Base-by-base conservation (phyloP, 2,888 invertebrate species). In the Andrena bicolor region DNA sequence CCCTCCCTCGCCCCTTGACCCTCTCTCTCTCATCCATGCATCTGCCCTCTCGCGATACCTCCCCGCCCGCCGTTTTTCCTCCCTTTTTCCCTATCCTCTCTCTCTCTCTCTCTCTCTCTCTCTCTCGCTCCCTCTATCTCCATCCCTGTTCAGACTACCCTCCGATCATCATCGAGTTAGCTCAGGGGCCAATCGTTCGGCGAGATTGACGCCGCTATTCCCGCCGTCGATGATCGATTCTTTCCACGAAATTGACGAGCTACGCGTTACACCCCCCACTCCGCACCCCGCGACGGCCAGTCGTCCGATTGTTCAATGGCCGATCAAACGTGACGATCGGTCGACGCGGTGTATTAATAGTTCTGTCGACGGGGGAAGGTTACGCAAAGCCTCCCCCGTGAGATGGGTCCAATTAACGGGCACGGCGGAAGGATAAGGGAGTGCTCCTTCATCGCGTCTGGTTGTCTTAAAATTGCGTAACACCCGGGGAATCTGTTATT, bases 141-240 rank as follows among this genome's bases (percentile, higher is more conserved):
- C 53, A 48, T 82, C 72, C 68, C 16, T 48, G 63, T 48, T 51
- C 70, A 20, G 23, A 35, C 77, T 53, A 28, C 73, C 71, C 61
- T 75, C 65, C 83, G 81, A 88, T 82, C 87, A 78, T 86, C 88
- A 80, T 88, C 83, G 86, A 88, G 85, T 88, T 85, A 85, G 77
- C 82, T 71, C 73, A 69, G 71, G 76, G 69, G 68, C 76, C 84
- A 85, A 88, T 88, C 83, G 85, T 83, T 81, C 74, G 78, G 69
- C 61, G 80, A 72, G 66, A 85, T 85, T 76, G 76, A 84, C 84
- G 72, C 77, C 78, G 66, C 69, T 80, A 82, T 68, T 78, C 74
- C 68, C 49, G 68, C 71, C 58, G 66, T 35, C 60, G 78, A 80
- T 83, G 78, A 87, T 87, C 84, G 86, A 86, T 87, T 86, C 84